A percentile compares a stretch with the other conserved stretches of the same genome.
Evolutionary conservation across 2,113 vertebrate species (phyloP).

Genomic region (Mustelus asterias): DNA sequence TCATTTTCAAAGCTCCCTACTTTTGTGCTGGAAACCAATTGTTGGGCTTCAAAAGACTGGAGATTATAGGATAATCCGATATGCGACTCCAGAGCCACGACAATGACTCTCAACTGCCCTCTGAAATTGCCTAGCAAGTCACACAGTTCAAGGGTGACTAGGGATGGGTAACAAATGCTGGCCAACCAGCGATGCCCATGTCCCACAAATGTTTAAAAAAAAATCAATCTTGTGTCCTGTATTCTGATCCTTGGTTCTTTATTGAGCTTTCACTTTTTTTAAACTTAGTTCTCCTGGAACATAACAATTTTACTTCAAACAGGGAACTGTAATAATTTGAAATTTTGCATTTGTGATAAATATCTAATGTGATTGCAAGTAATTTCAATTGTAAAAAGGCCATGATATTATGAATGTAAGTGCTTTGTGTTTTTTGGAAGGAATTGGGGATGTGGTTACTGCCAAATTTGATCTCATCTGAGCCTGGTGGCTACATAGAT

Average conservation of each 20-base stretch:
- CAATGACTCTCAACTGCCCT: too few species aligned
- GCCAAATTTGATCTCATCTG: neutral
- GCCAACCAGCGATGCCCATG: too few species aligned
- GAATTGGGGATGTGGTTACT: neutral
- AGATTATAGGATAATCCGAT: too few species aligned
- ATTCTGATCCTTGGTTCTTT: neutral
- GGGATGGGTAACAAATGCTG: too few species aligned
- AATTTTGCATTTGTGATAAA: neutral
- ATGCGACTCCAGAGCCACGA: too few species aligned
- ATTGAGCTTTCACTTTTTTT: neutral
- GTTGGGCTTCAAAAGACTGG: too few species aligned
- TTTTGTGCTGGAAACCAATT: too few species aligned
- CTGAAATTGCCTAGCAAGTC: too few species aligned
- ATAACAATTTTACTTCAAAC: neutral
- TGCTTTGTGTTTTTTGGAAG: neutral
- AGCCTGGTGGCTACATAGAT: neutral
- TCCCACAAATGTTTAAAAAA: too few species aligned
- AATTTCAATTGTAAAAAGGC: neutral
- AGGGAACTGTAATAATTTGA: neutral
- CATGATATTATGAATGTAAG: neutral
- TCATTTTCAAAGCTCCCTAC: too few species aligned
- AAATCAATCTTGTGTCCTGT: neutral
- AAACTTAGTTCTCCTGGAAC: neutral
- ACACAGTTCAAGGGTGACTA: too few species aligned
- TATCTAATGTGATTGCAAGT: neutral